A percentile compares a stretch with the other conserved stretches of the same genome.
Conservation (phyloP, 1,140 invertebrate species). For the Drosophila busckii region DNA sequence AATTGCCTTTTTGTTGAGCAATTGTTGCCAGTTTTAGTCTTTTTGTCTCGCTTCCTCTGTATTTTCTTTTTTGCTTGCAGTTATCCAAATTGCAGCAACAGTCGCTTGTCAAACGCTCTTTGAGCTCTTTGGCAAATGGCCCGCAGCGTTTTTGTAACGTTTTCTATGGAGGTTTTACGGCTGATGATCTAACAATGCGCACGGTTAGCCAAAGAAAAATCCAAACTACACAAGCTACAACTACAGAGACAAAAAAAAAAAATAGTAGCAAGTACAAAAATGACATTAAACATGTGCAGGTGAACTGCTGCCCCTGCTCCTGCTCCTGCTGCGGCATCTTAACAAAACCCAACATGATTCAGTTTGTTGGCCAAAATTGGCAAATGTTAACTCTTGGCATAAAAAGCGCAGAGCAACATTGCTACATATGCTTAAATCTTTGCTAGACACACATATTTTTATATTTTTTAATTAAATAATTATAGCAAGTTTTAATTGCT, state of each 20-base stretch:
- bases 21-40: conserved; percentile 21
- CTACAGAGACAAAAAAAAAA: neutral
- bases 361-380: too few species aligned
- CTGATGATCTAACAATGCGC: conserved; percentile 46
- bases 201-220: conserved; percentile 36
- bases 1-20: conserved; percentile 59
- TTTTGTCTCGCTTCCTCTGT: neutral
- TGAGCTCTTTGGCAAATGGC: conserved; percentile 50
- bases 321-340: too few species aligned
- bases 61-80: conserved; percentile 15
- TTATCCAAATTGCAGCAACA: too few species aligned
- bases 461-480: too few species aligned
- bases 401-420: too few species aligned
- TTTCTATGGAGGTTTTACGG: conserved; percentile 51
- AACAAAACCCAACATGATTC: too few species aligned
- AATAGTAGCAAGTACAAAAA: neutral
- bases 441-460: too few species aligned
- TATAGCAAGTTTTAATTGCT: too few species aligned
- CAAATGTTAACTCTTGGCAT: too few species aligned
- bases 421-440: too few species aligned
- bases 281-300: too few species aligned
- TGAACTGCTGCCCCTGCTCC: too few species aligned
- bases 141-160: conserved; percentile 50
- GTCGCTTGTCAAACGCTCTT: conserved; percentile 29
- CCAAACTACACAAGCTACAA: conserved; percentile 9